Conservation (phyloP, 37 sponge, comb jelly and placozoan genomes). For the Halichondria panicea region DNA sequence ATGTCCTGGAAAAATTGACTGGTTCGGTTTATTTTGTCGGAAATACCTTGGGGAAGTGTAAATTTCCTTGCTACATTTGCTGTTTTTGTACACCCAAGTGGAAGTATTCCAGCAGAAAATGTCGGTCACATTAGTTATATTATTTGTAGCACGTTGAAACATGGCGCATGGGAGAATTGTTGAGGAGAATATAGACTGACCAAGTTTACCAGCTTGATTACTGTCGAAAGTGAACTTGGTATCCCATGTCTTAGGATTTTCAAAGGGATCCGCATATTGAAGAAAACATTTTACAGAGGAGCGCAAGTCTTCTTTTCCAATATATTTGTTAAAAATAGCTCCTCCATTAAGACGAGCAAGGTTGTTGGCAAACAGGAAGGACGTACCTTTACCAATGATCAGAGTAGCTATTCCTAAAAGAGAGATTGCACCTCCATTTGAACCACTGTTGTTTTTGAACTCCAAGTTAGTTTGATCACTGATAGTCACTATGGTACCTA, state of each 20-base stretch:
- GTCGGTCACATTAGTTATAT: not conserved
- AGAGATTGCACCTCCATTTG: slow-evolving; percentile 7
- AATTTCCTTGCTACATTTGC: not conserved
- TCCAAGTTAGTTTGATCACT: too few species aligned
- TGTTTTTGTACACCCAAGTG: not conserved
- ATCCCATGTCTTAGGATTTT: not conserved
- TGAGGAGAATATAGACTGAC: slow-evolving; percentile 1
- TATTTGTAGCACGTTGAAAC: too few species aligned
- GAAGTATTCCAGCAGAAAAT: not conserved
- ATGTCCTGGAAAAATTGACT: not conserved
- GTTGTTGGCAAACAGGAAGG: not conserved
- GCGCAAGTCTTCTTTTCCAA: not conserved
- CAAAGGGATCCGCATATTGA: not conserved
- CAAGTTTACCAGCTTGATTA: not conserved
- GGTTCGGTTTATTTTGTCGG: not conserved
- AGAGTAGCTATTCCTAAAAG: not conserved
- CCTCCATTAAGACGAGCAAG: not conserved
- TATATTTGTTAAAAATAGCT: not conserved
- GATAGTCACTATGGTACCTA: not conserved
- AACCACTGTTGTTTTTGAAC: slow-evolving; percentile 2
- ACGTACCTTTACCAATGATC: not conserved
- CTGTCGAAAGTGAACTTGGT: not conserved
- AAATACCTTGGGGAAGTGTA: not conserved
- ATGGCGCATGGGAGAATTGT: not conserved
- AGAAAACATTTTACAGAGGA: not conserved